Conservation (phyloP, 1,140 invertebrate species). For the Mycetomoellerius zeteki region DNA sequence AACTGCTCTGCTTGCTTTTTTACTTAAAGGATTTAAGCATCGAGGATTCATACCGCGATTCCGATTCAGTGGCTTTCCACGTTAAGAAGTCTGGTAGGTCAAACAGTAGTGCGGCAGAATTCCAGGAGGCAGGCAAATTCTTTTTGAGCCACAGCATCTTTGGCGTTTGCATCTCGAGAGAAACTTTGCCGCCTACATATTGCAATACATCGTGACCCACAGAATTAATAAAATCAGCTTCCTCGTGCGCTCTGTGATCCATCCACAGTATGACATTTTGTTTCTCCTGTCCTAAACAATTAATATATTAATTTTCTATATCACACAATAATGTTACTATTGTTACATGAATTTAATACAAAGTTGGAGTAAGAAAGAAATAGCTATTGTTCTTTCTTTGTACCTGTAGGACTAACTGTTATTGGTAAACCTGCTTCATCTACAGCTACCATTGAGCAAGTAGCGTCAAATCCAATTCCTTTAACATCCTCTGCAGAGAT, state of each 20-base stretch:
- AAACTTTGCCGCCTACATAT: conserved; percentile 96
- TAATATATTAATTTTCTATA: not conserved
- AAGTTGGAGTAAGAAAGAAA: not conserved
- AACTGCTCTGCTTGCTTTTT: not conserved
- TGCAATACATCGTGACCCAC: conserved; percentile 92
- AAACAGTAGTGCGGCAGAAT: conserved; percentile 92
- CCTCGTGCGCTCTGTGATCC: conserved; percentile 96
- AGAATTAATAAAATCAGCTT: conserved; percentile 94
- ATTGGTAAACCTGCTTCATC: conserved; percentile 91
- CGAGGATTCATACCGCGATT: conserved; percentile 88
- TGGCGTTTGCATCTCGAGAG: conserved; percentile 97
- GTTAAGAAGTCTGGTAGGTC: conserved; percentile 98
- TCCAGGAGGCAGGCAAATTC: conserved; percentile 91
- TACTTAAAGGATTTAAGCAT: conserved; percentile 15
- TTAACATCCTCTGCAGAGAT: conserved; percentile 89
- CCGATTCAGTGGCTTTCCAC: conserved; percentile 94
- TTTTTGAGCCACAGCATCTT: conserved; percentile 98
- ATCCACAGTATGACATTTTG: conserved; percentile 98
- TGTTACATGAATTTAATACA: not conserved
- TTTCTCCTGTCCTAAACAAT: conserved; percentile 87
- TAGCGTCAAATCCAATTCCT: conserved; percentile 98
- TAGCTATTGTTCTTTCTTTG: not conserved
- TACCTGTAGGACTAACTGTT: conserved; percentile 92
- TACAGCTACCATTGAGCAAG: conserved; percentile 96
- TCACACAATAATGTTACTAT: not conserved